phyloP scores from a whole-genome alignment of 2,888 invertebrate genomes.

The Autographa pulchrina region DNA sequence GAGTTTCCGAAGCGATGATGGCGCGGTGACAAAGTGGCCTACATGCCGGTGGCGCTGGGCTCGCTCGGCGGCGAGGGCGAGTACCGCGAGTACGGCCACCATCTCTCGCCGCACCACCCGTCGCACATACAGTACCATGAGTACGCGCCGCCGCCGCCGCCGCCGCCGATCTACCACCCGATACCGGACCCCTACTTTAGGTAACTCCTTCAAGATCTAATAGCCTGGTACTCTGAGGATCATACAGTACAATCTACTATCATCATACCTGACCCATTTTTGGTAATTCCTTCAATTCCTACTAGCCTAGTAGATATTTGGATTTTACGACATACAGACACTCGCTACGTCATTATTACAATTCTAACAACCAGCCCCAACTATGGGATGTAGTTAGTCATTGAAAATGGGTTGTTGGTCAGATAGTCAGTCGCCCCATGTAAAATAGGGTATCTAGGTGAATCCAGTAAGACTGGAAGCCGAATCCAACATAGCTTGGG shows the following conservation, averaged over 20 bases:
- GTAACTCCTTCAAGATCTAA: conserved; percentile 65
- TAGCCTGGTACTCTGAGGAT: conserved; percentile 40
- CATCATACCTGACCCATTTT: too few species aligned
- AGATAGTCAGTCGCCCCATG: too few species aligned
- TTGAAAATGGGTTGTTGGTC: too few species aligned
- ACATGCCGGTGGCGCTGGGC: conserved; percentile 91
- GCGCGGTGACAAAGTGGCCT: conserved; percentile 91
- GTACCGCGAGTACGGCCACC: conserved; percentile 86
- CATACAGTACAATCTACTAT: neutral
- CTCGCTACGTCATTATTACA: too few species aligned
- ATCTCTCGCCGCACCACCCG: conserved; percentile 86
- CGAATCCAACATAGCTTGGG: too few species aligned
- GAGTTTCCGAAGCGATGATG: conserved; percentile 69
- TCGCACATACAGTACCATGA: conserved; percentile 84
- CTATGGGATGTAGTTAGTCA: too few species aligned
- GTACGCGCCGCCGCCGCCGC: conserved; percentile 89
- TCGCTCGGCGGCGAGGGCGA: conserved; percentile 91
- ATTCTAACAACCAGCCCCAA: too few species aligned
- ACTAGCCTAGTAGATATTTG: too few species aligned
- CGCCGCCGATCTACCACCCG: conserved; percentile 82
- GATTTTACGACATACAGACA: too few species aligned
- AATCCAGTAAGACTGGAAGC: too few species aligned
- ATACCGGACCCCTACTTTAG: conserved; percentile 85
- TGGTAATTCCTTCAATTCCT: too few species aligned
- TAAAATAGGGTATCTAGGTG: too few species aligned